Percentiles rank a stretch among this genome's conserved stretches.
phyloP scores from a whole-genome alignment of 1,140 invertebrate species.

The Camponotus vicinus region DNA sequence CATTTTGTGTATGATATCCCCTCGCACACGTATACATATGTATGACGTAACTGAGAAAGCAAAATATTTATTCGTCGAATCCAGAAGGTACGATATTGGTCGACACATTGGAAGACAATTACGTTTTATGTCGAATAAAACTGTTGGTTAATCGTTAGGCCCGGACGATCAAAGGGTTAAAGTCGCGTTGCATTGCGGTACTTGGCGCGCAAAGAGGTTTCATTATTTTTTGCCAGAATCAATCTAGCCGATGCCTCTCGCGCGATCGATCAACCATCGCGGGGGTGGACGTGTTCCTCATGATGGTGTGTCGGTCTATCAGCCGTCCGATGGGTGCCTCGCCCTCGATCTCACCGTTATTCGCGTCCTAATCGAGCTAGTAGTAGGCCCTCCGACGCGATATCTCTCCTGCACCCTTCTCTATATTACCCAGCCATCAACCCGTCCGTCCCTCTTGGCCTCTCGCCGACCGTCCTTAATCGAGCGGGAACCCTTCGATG shows the following conservation, averaged over 20 bases:
- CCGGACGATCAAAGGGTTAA: conserved; percentile 54
- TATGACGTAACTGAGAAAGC: background rate
- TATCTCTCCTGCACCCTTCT: conserved; percentile 37
- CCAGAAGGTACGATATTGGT: conserved; percentile 31
- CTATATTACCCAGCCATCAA: conserved; percentile 31
- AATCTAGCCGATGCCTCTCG: conserved; percentile 35
- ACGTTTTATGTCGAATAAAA: conserved; percentile 45
- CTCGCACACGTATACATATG: no score
- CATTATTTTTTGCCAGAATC: conserved; percentile 55
- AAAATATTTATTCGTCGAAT: conserved; percentile 15
- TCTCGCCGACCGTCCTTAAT: conserved; percentile 22
- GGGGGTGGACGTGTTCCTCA: conserved; percentile 53
- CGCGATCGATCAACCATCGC: conserved; percentile 52
- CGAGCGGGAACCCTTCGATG: conserved; percentile 15
- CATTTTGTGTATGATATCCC: no score
- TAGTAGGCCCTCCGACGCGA: conserved; percentile 45
- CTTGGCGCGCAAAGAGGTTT: conserved; percentile 25
- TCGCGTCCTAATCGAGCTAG: conserved; percentile 51
- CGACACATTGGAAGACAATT: conserved; percentile 28
- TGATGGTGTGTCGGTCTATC: conserved; percentile 41
- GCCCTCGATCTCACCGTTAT: conserved; percentile 28
- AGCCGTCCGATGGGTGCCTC: conserved; percentile 36
- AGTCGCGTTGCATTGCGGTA: conserved; percentile 21
- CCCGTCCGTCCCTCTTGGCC: conserved; percentile 34
- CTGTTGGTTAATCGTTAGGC: conserved; percentile 48